phyloP scores from a whole-genome alignment of 2,888 invertebrate genomes.

The Drosophila mimica region DNA sequence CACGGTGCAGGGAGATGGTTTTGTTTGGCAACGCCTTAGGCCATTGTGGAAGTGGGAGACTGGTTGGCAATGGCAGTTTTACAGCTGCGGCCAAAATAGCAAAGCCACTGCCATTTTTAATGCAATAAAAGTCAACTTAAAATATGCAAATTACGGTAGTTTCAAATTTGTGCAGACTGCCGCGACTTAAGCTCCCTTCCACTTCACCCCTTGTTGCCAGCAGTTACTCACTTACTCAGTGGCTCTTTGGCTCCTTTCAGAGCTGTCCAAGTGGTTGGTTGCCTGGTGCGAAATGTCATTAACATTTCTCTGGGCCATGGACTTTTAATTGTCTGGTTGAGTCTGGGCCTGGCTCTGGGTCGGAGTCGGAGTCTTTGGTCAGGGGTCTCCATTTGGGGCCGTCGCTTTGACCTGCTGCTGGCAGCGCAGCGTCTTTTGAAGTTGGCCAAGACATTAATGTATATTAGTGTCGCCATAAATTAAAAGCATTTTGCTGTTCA shows the following conservation, averaged over 20 bases:
- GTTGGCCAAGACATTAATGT: conserved; percentile 78
- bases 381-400: conserved; percentile 10
- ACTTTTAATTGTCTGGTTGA: conserved; percentile 72
- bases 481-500: conserved; percentile 81
- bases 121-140: conserved; percentile 83
- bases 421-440: conserved; percentile 49
- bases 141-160: conserved; percentile 82
- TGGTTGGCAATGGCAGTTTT: conserved; percentile 48
- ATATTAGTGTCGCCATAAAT: conserved; percentile 80
- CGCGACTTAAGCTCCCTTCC: conserved; percentile 36
- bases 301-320: conserved; percentile 80
- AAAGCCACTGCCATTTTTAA: conserved; percentile 80
- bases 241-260: conserved; percentile 15
- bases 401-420: conserved; percentile 36
- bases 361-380: not conserved
- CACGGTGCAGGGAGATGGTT: conserved; percentile 31
- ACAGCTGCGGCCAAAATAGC: conserved; percentile 74
- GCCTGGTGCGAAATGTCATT: conserved; percentile 75
- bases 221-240: conserved; percentile 15
- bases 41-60: conserved; percentile 4
- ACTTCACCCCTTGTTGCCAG: not conserved
- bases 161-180: conserved; percentile 78
- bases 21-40: conserved; percentile 44
- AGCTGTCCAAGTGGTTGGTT: conserved; percentile 46
- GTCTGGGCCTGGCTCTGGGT: conserved; percentile 6